Percentiles rank a stretch among this genome's conserved stretches.
These are phyloP conservation scores for Hippocampus mohnikei DNA, from an alignment of 2,113 vertebrate species.

Conservation along the genomic window DNA sequence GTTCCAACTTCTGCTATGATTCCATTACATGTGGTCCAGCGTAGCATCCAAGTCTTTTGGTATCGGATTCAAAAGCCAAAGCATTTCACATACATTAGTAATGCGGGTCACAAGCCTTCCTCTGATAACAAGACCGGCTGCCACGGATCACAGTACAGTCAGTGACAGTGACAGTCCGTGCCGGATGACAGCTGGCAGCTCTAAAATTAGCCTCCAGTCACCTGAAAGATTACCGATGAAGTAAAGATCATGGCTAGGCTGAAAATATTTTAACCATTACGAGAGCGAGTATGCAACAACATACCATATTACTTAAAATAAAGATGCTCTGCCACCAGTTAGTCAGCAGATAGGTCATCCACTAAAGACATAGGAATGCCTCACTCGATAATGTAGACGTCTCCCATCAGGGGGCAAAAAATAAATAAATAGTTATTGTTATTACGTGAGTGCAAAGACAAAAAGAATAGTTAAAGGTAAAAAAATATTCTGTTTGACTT, in stretches of 20 bases:
- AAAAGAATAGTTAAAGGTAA: no score
- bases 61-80: constrained; percentile 12
- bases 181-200: constrained; percentile 39
- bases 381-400: neutral
- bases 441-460: neutral
- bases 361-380: neutral
- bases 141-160: constrained; percentile 31
- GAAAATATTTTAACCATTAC: constrained; percentile 13
- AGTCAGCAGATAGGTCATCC: neutral
- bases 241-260: constrained; percentile 43
- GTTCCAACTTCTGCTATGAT: neutral
- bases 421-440: neutral
- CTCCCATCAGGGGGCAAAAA: neutral
- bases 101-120: constrained; percentile 34
- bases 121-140: constrained; percentile 26
- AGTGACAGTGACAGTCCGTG: constrained; percentile 13
- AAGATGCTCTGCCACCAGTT: neutral
- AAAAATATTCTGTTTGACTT: no score
- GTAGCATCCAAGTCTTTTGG: neutral
- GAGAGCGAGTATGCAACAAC: neutral
- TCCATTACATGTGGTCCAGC: neutral
- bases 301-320: neutral
- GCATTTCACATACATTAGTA: constrained; percentile 25
- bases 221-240: constrained; percentile 49
- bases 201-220: constrained; percentile 60